Base-by-base conservation (phyloP, 2,113 vertebrate genomes). In the Podarcis cretensis region DNA sequence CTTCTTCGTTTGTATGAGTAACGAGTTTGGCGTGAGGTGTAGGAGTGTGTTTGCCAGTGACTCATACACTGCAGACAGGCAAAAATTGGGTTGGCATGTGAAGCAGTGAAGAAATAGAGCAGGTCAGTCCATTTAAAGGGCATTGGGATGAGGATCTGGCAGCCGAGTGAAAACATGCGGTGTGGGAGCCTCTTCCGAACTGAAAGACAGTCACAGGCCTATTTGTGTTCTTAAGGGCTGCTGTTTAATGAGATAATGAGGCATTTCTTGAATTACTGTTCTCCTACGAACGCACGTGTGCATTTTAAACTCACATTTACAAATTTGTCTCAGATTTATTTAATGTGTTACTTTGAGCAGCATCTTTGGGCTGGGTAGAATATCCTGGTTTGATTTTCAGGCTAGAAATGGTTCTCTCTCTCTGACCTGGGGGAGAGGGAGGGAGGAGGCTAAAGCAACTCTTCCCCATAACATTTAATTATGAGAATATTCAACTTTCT, bases 31-130 rank as follows among this genome's bases (percentile, higher is more conserved):
- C 43, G 83, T 18, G 68, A 79, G 18, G n/a, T 59, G 35, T 74
- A 35, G 35, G 83, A 32, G 48, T 25, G 9, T 71, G 32, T 84
- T 78, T 89, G 74, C n/a, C 48, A 35, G 76, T 63, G 88, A 89
- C 48, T 85, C 48, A 65, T 73, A 27, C 18, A 20, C 16, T 81
- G 71, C 76, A 74, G 88, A 65, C 35, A 25, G 74, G 57, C 74
- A 35, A 23, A 73, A 13, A 65, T 48, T 43, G 75, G 73, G n/a
- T 57, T 84, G 77, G 88, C 76, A 63, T 74, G 57, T 7, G 73
- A 73, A 80, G 66, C 32, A 59, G 48, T 35, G 12, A 63, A 81
- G 48, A 27, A 63, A 40, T 59, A 35, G 54, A 43, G 48, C 32
- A 80, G 65, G 76, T 25, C 84, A 80, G 27, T 73, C 40, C 9